A percentile compares a stretch with the other conserved stretches of the same genome.
Conservation (phyloP, 2,888 invertebrate genomes). For the Nomada fucata region DNA sequence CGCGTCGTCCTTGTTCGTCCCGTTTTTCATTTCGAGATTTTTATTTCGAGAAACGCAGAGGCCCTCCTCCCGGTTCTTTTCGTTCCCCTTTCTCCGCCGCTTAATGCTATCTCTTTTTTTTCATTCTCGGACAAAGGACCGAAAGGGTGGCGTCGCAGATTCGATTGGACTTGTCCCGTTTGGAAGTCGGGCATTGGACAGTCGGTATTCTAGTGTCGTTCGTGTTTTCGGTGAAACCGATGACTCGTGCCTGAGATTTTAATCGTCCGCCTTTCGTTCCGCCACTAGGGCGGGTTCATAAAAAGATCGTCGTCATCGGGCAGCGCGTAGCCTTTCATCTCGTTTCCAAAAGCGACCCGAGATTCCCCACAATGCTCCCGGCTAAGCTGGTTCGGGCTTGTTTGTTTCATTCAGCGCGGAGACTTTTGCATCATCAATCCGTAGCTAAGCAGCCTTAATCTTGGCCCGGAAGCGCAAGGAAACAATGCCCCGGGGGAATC, state of each 20-base stretch:
- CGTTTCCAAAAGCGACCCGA: not conserved
- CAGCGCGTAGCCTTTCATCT: slow-evolving; percentile 18
- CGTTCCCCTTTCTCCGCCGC: too few species aligned
- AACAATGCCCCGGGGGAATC: too few species aligned
- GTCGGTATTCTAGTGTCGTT: not conserved
- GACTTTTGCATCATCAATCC: too few species aligned
- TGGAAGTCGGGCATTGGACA: not conserved
- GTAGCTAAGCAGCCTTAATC: too few species aligned
- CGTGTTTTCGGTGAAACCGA: slow-evolving; percentile 10
- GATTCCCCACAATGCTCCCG: slow-evolving; percentile 8
- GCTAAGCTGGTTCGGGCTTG: not conserved
- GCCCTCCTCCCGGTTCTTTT: too few species aligned
- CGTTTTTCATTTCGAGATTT: not conserved
- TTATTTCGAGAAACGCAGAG: too few species aligned
- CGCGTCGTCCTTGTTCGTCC: not conserved
- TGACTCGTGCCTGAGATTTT: slow-evolving; percentile 67
- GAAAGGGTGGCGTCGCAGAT: slow-evolving; percentile 1
- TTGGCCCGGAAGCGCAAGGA: too few species aligned
- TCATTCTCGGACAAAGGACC: not conserved
- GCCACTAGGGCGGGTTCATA: slow-evolving; percentile 67
- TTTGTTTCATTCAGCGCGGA: not conserved
- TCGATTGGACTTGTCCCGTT: not conserved
- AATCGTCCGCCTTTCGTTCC: slow-evolving; percentile 72
- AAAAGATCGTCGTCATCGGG: slow-evolving; percentile 70
- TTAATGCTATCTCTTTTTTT: not conserved